Evolutionary conservation across 2,113 vertebrate genomes (phyloP).

Genomic region (Ctenodactylus gundi): DNA sequence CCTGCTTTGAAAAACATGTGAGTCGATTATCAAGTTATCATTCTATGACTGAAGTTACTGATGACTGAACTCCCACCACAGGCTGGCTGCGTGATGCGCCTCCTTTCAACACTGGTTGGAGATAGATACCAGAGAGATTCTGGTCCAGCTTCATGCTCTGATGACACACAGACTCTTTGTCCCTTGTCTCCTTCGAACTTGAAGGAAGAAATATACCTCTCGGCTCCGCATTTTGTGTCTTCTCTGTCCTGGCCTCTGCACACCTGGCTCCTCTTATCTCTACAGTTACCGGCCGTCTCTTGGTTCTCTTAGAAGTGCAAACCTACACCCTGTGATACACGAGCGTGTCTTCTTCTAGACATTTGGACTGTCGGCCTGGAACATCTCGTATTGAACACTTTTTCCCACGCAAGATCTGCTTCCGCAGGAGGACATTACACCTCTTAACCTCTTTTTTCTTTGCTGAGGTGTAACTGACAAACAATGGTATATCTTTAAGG

Average conservation of each 20-base stretch:
- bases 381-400: neutral
- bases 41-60: neutral
- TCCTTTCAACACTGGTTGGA: neutral
- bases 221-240: too few species aligned
- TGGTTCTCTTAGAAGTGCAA: neutral
- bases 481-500: neutral
- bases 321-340: neutral
- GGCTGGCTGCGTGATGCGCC: neutral
- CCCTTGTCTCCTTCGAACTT: neutral
- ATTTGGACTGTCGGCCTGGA: neutral
- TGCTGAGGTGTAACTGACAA: neutral
- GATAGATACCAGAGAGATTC: accelerated
- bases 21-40: neutral
- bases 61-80: accelerated
- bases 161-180: neutral
- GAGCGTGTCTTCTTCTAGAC: neutral
- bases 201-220: neutral
- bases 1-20: neutral
- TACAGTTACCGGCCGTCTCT: neutral
- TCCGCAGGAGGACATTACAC: neutral
- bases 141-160: neutral
- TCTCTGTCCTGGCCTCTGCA: neutral
- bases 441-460: neutral
- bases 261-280: neutral
- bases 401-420: neutral